Base-by-base conservation (phyloP, 2,113 vertebrate species). In the Corythornis cristatus region DNA sequence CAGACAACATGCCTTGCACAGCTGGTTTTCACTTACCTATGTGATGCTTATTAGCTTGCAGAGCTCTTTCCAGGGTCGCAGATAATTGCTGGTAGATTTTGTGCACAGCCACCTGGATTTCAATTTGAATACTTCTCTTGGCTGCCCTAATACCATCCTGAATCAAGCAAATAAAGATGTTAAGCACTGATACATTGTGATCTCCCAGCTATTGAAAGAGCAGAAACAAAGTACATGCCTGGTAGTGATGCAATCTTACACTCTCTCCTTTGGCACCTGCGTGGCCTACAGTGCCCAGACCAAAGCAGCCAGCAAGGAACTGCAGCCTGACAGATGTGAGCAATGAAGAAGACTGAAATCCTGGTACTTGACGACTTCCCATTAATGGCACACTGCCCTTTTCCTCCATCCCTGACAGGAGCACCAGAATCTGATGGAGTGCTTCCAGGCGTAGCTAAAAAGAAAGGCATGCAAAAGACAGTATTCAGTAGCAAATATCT, bases 41-140 rank as follows among this genome's bases (percentile, higher is more conserved):
- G 90, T 99, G 99, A 93, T 99, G 99, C 46, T 99, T 99, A 96
- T 99, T 99, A 54, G 99, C 98, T 94, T 99, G 99, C 66, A 99
- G 97, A 12, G 99, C 99, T 97, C 98, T 97, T 95, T 99, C 99
- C 94, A 99, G 96, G 0, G 99, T 99, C 72, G 99, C 98, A 46
- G 99, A 99, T 56, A 99, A 97, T 3, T 99, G 99, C 94, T 99
- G 99, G 92, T 99, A 99, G 95, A 99, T 99, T 93, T 99, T 99
- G 96, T 99, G 99, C 72, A 99, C 99, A 15, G 99, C 99, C 8
- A 98, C 98, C 88, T 99, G 99, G 90, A 99, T 99, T 97, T 99
- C 99, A 95, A 98, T 98, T 93, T 99, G 99, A 95, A 99, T 98
- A 93, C 93, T 98, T 93, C 98, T 98, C 95, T 99, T 99, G 11